Evolutionary conservation across 2,113 vertebrate genomes (phyloP).

Genomic region (Cairina moschata): DNA sequence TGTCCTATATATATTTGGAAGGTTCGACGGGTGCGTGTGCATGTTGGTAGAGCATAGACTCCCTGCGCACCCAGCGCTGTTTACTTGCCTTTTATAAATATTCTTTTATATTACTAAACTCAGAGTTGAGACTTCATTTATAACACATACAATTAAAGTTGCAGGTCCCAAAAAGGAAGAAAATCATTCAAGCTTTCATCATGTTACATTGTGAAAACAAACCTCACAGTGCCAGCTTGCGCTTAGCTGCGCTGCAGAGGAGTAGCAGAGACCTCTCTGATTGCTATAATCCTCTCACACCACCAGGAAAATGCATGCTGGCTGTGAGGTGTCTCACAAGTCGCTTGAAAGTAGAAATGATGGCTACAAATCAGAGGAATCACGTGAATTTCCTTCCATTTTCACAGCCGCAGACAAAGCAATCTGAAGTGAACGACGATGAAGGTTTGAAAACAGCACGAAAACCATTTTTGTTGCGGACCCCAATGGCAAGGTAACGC

Average conservation of each 20-base stretch:
- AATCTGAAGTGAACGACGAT: not conserved
- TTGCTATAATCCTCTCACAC: not conserved
- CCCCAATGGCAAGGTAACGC: not conserved
- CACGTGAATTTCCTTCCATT: not conserved
- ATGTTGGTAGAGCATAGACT: too few species aligned
- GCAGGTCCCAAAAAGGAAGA: not conserved
- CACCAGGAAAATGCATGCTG: not conserved
- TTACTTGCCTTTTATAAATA: too few species aligned
- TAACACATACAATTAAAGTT: not conserved
- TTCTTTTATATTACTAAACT: too few species aligned
- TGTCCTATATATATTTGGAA: too few species aligned
- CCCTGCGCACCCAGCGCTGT: too few species aligned
- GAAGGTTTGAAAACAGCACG: not conserved
- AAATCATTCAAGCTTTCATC: not conserved
- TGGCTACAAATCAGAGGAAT: not conserved
- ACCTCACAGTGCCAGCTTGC: not conserved
- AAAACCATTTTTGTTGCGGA: not conserved
- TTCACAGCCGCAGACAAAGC: not conserved
- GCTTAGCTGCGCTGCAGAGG: fast-evolving
- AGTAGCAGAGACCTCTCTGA: not conserved
- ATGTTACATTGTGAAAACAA: fast-evolving
- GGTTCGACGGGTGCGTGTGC: too few species aligned
- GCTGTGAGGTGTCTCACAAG: not conserved
- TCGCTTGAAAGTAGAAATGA: not conserved
- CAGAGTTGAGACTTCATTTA: too few species aligned